phyloP scores from a whole-genome alignment of 2,113 vertebrate genomes.

The Furnarius figulus region DNA sequence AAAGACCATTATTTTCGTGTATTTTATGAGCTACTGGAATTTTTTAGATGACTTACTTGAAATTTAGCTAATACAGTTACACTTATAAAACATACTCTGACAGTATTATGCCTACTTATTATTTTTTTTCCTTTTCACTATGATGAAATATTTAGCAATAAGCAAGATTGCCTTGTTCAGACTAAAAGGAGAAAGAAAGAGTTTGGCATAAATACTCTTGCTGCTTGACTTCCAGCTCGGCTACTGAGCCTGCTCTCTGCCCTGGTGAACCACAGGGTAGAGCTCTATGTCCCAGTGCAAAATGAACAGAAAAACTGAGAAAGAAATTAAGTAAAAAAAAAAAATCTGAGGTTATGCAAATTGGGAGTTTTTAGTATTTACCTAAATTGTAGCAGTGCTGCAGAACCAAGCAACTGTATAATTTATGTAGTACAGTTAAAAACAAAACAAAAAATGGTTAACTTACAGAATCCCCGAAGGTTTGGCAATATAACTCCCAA shows the following conservation, averaged over 20 bases:
- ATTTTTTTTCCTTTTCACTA: not conserved
- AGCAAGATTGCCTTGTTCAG: not conserved
- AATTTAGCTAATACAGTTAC: not conserved
- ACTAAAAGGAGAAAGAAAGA: not conserved
- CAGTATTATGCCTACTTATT: not conserved
- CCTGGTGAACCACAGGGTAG: not conserved
- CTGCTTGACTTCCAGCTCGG: not conserved
- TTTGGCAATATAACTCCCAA: not conserved
- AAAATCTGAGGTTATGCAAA: not conserved
- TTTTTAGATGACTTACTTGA: conserved; percentile 49
- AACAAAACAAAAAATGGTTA: not conserved
- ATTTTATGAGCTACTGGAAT: conserved; percentile 61
- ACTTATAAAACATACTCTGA: not conserved
- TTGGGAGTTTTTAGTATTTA: not conserved
- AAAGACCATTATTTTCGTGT: conserved; percentile 23
- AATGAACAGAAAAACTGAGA: not conserved
- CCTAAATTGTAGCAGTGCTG: not conserved
- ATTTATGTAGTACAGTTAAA: not conserved
- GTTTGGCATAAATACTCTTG: not conserved
- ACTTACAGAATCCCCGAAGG: not conserved
- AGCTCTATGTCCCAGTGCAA: not conserved
- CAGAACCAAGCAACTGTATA: not conserved
- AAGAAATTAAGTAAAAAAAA: not conserved
- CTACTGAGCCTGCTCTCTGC: not conserved
- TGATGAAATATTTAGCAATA: conserved; percentile 46